These are phyloP conservation scores for Buphagus erythrorhynchus DNA, from an alignment of 2,797 vertebrate genomes.

Conservation along the genomic window DNA sequence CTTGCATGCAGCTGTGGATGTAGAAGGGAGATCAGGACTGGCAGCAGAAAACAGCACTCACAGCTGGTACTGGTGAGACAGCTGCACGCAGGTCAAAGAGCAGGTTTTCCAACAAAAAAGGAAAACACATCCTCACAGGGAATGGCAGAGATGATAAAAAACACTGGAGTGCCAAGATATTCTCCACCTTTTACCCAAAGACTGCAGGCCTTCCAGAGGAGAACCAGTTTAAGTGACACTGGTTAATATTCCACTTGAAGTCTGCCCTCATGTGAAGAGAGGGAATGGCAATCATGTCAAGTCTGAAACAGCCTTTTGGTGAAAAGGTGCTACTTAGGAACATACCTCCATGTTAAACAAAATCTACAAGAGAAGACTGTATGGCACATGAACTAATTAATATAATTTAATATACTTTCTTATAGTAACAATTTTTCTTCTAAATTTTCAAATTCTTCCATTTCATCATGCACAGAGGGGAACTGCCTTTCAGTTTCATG, in stretches of 20 bases:
- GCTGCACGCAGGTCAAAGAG: background rate
- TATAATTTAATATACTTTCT: background rate
- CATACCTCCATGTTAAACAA: background rate
- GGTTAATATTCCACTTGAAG: background rate
- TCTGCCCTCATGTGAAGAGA: background rate
- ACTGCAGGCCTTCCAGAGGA: background rate
- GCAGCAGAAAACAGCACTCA: slow-evolving; percentile 22
- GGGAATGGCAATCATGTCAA: background rate
- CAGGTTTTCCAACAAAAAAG: background rate
- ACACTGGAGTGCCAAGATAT: background rate
- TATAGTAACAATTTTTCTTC: background rate
- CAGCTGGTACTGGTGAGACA: background rate
- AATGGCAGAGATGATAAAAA: background rate
- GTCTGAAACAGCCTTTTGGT: background rate
- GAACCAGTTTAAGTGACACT: background rate
- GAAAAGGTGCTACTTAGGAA: background rate
- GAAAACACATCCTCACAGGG: background rate
- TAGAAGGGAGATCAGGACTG: background rate
- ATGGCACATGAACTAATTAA: background rate
- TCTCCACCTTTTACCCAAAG: background rate
- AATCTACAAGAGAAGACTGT: background rate
- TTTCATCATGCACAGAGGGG: background rate
- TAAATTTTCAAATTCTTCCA: background rate
- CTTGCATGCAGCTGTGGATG: background rate
- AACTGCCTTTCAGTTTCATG: background rate